These are phyloP conservation scores for Tipula vernalis DNA, from an alignment of 2,888 invertebrate species.

Conservation along the genomic window DNA sequence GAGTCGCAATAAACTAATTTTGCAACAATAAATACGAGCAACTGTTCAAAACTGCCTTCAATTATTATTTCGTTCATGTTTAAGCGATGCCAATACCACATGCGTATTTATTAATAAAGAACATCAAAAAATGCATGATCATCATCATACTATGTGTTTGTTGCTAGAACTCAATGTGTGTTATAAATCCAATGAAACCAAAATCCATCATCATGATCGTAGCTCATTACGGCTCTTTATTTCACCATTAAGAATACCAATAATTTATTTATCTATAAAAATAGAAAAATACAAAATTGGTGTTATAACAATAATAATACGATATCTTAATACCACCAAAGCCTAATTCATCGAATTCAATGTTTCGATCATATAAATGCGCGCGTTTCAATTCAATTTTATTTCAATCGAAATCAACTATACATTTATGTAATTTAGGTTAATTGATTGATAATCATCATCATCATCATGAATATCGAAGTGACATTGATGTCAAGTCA, in stretches of 20 bases:
- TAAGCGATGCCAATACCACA: not conserved
- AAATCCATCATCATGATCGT: not conserved
- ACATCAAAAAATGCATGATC: not conserved
- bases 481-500: not conserved
- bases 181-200: not conserved
- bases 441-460: not conserved
- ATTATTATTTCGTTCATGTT: not conserved
- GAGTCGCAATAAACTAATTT: not conserved
- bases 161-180: not conserved
- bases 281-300: not conserved
- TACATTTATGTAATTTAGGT: not conserved
- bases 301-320: not conserved
- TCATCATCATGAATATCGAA: not conserved
- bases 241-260: not conserved
- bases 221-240: not conserved
- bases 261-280: not conserved
- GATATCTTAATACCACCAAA: not conserved
- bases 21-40: not conserved
- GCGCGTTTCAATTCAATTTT: not conserved
- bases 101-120: not conserved
- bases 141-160: not conserved
- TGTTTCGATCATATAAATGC: not conserved
- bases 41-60: not conserved
- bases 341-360: not conserved
- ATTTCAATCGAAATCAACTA: not conserved